phyloP scores from a whole-genome alignment of 1,140 invertebrate species.

The Calosoma granatense region DNA sequence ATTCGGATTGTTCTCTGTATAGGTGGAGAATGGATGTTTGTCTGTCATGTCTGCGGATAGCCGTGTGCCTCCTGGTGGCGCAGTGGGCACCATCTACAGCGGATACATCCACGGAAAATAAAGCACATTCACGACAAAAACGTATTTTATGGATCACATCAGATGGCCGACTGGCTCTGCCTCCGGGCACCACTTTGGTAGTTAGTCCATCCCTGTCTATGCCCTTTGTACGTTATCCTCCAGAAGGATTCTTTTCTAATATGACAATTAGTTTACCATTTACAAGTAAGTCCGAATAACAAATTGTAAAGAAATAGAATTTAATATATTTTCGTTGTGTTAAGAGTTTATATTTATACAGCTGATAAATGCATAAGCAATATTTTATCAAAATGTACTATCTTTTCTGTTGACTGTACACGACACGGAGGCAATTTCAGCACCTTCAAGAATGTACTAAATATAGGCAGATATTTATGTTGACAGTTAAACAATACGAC shows the following conservation, averaged over 20 bases:
- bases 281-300: conserved; percentile 69
- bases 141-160: conserved; percentile 72
- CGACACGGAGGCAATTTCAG: no score
- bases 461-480: no score
- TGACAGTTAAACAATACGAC: no score
- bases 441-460: no score
- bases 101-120: not conserved
- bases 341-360: not conserved
- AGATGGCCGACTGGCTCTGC: conserved; percentile 67
- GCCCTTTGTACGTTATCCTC: conserved; percentile 72
- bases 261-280: conserved; percentile 78
- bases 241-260: conserved; percentile 73
- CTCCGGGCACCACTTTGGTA: conserved; percentile 67
- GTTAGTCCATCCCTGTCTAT: conserved; percentile 70
- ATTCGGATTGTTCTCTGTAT: no score
- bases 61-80: not conserved
- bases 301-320: not conserved
- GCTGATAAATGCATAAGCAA: not conserved
- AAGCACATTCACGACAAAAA: conserved; percentile 62
- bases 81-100: not conserved
- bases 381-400: no score
- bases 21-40: not conserved
- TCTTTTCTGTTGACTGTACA: no score
- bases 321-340: not conserved
- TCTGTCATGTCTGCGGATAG: not conserved